phyloP scores from a whole-genome alignment of 2,797 vertebrate genomes.

The Pristis pectinata region DNA sequence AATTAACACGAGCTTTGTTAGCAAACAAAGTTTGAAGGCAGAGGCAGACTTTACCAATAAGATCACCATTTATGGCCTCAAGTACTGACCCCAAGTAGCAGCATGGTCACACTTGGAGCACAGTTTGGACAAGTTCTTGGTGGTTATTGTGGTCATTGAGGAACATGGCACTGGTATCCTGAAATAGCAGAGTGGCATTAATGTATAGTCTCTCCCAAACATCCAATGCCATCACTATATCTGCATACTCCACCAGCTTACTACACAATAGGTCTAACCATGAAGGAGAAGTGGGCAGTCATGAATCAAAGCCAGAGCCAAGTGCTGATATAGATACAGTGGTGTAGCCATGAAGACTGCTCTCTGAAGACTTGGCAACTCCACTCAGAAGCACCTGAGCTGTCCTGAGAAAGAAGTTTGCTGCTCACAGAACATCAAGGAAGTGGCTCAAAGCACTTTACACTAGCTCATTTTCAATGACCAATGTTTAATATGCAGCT shows the following conservation, averaged over 20 bases:
- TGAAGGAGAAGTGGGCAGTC: neutral
- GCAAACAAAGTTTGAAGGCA: neutral
- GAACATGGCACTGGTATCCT: neutral
- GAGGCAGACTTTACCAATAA: neutral
- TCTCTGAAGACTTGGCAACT: neutral
- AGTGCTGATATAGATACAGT: neutral
- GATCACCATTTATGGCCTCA: neutral
- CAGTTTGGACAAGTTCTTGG: neutral
- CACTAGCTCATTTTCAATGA: neutral
- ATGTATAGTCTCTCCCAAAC: neutral
- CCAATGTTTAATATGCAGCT: neutral
- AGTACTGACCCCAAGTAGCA: neutral
- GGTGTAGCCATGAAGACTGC: neutral
- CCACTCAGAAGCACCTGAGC: neutral
- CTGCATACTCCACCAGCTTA: neutral
- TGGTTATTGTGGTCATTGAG: neutral
- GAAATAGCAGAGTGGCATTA: neutral
- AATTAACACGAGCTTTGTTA: neutral
- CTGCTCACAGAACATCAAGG: neutral
- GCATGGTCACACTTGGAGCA: neutral
- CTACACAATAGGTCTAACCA: neutral
- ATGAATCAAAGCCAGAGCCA: neutral
- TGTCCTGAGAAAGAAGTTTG: neutral
- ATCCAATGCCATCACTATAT: neutral
- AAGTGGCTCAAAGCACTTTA: neutral